A percentile compares a stretch with the other conserved stretches of the same genome.
Conservation (phyloP, 2,888 invertebrate genomes). For the Listrodromus nycthemerus region DNA sequence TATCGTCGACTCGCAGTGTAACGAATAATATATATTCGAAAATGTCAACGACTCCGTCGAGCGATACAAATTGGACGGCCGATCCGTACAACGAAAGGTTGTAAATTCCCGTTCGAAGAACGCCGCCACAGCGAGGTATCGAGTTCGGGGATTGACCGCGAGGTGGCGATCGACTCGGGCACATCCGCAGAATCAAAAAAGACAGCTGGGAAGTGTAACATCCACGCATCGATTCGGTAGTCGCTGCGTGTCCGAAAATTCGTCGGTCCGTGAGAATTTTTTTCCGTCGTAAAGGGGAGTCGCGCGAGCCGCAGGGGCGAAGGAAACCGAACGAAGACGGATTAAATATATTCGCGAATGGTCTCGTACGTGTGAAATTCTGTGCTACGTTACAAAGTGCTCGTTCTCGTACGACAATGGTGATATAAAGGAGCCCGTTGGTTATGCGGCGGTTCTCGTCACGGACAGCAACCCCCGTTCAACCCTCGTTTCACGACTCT, state of each 20-base stretch:
- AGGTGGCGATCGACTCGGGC: slow-evolving; percentile 72
- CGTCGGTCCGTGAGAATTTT: slow-evolving; percentile 67
- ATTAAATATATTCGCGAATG: slow-evolving; percentile 30
- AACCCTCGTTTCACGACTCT: slow-evolving; percentile 77
- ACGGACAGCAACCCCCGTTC: slow-evolving; percentile 74
- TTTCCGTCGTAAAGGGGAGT: slow-evolving; percentile 25
- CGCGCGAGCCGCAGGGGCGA: slow-evolving; percentile 20
- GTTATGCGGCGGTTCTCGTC: slow-evolving; percentile 79
- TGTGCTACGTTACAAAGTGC: slow-evolving; percentile 49
- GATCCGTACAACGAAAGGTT: not conserved
- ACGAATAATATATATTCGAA: slow-evolving; percentile 46
- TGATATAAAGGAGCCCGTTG: slow-evolving; percentile 65
- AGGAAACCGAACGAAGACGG: not conserved
- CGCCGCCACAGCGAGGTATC: slow-evolving; percentile 33
- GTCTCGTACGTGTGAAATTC: slow-evolving; percentile 11
- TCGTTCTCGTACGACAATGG: slow-evolving; percentile 57
- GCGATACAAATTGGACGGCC: not conserved
- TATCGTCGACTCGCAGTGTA: slow-evolving; percentile 25
- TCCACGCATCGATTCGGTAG: slow-evolving; percentile 82
- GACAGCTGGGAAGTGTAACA: slow-evolving; percentile 82
- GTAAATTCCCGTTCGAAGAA: slow-evolving; percentile 39
- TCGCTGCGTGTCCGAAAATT: slow-evolving; percentile 74
- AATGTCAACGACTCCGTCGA: slow-evolving; percentile 10
- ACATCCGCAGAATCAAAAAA: slow-evolving; percentile 82
- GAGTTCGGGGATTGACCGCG: slow-evolving; percentile 29